phyloP scores from a whole-genome alignment of 2,888 invertebrate species.

The Amiota communis region DNA sequence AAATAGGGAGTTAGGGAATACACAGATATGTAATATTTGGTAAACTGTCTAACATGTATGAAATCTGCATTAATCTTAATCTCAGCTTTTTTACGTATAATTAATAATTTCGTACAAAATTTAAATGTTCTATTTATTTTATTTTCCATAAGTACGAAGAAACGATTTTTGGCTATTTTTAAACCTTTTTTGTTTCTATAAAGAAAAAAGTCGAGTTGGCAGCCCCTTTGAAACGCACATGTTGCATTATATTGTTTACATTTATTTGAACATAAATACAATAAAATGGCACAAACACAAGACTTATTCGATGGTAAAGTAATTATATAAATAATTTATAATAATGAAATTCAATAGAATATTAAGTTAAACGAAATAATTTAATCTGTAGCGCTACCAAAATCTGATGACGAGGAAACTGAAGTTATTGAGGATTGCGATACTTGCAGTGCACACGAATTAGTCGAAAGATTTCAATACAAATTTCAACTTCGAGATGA shows the following conservation, averaged over 20 bases:
- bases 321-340: background rate
- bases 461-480: constrained; percentile 58
- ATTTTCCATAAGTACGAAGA: background rate
- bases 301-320: constrained; percentile 11
- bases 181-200: constrained; percentile 2
- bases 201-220: constrained; percentile 6
- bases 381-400: constrained; percentile 33
- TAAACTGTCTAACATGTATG: too few relatives aligned
- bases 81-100: too few relatives aligned
- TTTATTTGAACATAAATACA: background rate
- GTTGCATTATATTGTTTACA: constrained; percentile 21
- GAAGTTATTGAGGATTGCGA: constrained; percentile 64
- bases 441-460: constrained; percentile 58
- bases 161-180: background rate
- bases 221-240: background rate
- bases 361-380: too few relatives aligned
- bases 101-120: too few relatives aligned
- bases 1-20: too few relatives aligned
- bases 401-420: constrained; percentile 58
- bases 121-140: too few relatives aligned
- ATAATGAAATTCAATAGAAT: background rate
- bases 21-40: too few relatives aligned
- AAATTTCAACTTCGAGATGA: constrained; percentile 72
- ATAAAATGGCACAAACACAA: constrained; percentile 11
- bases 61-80: too few relatives aligned